These are phyloP conservation scores for Dinoponera quadriceps DNA, from an alignment of 1,140 invertebrate genomes.

Conservation along the genomic window DNA sequence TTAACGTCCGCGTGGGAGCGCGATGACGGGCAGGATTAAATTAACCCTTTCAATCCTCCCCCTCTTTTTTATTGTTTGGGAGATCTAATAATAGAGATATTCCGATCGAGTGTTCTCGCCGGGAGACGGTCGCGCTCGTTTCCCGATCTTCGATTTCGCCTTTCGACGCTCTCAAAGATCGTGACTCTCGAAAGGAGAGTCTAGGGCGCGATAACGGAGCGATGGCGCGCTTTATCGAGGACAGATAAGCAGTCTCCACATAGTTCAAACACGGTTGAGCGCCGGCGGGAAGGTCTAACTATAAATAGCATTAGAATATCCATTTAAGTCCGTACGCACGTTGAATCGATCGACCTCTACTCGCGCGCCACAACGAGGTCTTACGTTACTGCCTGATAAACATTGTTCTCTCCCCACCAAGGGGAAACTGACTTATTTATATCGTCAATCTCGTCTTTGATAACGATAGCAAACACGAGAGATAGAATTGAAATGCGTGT, in stretches of 20 bases:
- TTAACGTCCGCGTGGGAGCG: conserved; percentile 4
- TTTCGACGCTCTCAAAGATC: background rate
- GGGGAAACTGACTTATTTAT: conserved; percentile 33
- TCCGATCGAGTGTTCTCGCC: background rate
- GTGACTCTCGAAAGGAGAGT: background rate
- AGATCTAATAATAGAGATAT: background rate
- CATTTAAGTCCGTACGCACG: conserved; percentile 70
- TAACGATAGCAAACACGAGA: background rate
- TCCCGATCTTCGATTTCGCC: background rate
- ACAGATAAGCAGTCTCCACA: conserved; percentile 46
- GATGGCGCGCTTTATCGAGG: conserved; percentile 33
- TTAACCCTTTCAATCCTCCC: background rate
- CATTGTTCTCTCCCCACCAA: conserved; percentile 35
- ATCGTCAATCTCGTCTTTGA: background rate
- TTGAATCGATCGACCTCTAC: conserved; percentile 67
- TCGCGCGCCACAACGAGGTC: conserved; percentile 38
- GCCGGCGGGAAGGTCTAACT: conserved; percentile 60
- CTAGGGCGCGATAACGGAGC: background rate
- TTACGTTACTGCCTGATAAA: conserved; percentile 53
- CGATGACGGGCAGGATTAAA: conserved; percentile 21
- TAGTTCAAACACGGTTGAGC: conserved; percentile 51
- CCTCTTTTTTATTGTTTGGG: background rate
- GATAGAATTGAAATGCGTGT: background rate
- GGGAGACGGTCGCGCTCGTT: no score
- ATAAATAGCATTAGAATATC: conserved; percentile 73